phyloP scores from a whole-genome alignment of 2,797 vertebrate species.

The Platyrinchus mystaceus region DNA sequence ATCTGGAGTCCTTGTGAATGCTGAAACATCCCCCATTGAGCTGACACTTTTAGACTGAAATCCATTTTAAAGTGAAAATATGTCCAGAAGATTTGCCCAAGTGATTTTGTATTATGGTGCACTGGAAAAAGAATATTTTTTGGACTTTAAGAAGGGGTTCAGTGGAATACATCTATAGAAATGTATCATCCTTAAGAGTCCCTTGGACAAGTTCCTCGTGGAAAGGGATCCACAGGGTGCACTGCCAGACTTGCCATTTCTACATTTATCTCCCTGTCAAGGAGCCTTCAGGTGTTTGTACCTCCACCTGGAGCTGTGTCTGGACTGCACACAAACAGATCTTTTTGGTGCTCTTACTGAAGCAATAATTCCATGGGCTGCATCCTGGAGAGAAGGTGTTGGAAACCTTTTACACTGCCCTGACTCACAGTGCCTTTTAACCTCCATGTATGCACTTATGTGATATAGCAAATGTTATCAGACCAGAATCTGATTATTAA shows the following conservation, averaged over 20 bases:
- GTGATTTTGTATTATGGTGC: not conserved
- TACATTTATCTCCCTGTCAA: not conserved
- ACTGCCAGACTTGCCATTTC: not conserved
- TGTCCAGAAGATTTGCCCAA: not conserved
- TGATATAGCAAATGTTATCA: not conserved
- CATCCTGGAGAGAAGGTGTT: not conserved
- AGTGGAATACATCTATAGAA: not conserved
- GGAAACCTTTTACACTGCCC: not conserved
- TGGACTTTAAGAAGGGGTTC: not conserved
- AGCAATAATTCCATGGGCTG: not conserved
- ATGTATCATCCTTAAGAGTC: not conserved
- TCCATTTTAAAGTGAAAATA: not conserved
- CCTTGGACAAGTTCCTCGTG: no score
- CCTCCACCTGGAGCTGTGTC: not conserved
- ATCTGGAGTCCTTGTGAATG: not conserved
- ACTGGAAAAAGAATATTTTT: not conserved
- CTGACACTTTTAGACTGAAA: not conserved
- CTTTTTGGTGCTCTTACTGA: not conserved
- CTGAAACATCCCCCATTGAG: not conserved
- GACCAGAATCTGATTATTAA: not conserved
- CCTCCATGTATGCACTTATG: not conserved
- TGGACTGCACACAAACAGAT: not conserved
- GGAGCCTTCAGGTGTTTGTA: not conserved
- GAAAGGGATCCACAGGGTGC: not conserved
- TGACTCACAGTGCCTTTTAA: not conserved